Conservation (phyloP, 2,888 invertebrate genomes). For the Sicus ferrugineus region DNA sequence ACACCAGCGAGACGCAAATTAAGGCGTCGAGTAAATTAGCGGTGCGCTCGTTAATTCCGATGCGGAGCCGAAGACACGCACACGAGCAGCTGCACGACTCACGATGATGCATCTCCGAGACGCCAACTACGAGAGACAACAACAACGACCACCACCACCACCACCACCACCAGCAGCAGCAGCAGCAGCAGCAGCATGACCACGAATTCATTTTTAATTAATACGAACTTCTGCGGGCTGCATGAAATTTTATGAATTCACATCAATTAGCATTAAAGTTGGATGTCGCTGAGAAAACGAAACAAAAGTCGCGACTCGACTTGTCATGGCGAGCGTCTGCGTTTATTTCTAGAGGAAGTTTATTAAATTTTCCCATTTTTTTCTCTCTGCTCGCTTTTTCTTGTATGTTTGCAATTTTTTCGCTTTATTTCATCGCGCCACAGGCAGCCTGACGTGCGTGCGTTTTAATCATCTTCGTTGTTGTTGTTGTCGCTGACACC, state of each 20-base stretch:
- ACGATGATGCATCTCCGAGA: background rate
- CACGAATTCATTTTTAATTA: constrained; percentile 40
- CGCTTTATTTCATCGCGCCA: constrained; percentile 53
- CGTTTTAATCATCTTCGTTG: too few relatives aligned
- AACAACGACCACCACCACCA: constrained; percentile 7
- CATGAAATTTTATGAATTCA: constrained; percentile 44
- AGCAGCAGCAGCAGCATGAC: background rate
- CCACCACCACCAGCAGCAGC: background rate
- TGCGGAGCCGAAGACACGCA: background rate
- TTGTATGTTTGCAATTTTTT: background rate
- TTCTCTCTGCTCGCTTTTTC: background rate
- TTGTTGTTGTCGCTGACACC: constrained; percentile 33
- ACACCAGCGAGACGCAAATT: background rate
- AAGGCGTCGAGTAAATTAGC: constrained; percentile 8
- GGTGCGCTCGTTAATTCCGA: background rate
- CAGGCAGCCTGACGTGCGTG: background rate
- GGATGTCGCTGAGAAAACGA: background rate
- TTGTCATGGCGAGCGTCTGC: too few relatives aligned
- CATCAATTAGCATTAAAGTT: constrained; percentile 33
- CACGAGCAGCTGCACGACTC: constrained; percentile 6
- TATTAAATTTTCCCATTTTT: background rate
- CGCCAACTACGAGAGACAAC: background rate
- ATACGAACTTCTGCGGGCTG: constrained; percentile 44
- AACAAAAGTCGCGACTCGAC: background rate
- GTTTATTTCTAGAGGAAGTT: background rate